These are phyloP conservation scores for Python bivittatus DNA, from an alignment of 2,113 vertebrate species.

Conservation along the genomic window DNA sequence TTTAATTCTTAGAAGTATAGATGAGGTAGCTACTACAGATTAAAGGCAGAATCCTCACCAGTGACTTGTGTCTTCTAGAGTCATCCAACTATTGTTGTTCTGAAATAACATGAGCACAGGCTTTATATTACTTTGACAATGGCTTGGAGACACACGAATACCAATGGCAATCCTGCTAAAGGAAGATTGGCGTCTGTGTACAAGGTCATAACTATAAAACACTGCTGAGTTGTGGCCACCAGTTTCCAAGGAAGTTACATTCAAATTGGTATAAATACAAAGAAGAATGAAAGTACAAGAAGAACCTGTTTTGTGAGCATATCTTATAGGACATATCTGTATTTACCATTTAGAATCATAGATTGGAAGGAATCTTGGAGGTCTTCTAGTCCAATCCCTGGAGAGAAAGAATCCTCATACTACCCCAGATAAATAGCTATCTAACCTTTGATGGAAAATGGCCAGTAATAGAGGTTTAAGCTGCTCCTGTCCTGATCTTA, in stretches of 20 bases:
- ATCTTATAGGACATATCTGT: background rate
- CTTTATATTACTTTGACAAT: background rate
- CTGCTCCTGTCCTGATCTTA: background rate
- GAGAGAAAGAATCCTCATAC: background rate
- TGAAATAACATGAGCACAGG: background rate
- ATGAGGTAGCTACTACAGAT: background rate
- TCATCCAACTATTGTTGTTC: background rate
- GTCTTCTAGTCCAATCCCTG: background rate
- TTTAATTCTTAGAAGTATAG: conserved; percentile 10
- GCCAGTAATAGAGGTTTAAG: background rate
- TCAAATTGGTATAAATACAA: background rate
- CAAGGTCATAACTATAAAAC: conserved; percentile 5
- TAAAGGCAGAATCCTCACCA: background rate
- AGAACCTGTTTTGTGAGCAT: background rate
- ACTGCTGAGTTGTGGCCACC: background rate
- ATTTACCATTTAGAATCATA: background rate
- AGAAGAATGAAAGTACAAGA: background rate
- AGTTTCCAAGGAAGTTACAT: background rate
- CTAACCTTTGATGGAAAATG: background rate
- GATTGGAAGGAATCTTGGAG: background rate
- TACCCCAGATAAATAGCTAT: background rate
- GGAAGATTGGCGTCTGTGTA: background rate
- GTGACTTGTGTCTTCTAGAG: background rate
- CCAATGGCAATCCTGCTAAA: background rate
- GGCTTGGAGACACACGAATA: background rate